Conservation (phyloP, 2,113 vertebrate genomes). For the Tor tambroides region DNA sequence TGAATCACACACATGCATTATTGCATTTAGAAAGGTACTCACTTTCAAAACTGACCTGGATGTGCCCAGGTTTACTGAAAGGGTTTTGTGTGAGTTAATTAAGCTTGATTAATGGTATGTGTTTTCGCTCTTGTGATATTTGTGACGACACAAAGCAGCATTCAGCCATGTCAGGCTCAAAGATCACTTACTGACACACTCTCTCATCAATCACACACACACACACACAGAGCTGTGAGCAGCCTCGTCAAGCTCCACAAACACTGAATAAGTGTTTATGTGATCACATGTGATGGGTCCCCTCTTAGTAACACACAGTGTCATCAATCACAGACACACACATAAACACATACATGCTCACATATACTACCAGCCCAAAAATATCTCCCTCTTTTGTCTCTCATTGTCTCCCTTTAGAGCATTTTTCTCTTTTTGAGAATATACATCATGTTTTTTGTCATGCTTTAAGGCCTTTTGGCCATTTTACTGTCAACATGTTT, state of each 20-base stretch:
- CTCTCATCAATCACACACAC: constrained; percentile 61
- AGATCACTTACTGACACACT: constrained; percentile 58
- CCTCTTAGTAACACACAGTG: constrained; percentile 55
- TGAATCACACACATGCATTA: background rate
- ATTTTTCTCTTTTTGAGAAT: background rate
- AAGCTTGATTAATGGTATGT: constrained; percentile 58
- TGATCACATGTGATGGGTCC: constrained; percentile 61
- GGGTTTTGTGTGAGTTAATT: constrained; percentile 48
- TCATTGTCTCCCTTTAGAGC: background rate
- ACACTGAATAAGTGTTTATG: constrained; percentile 60
- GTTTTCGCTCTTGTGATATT: constrained; percentile 57
- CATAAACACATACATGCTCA: constrained; percentile 41
- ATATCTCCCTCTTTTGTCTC: background rate
- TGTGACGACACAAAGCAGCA: constrained; percentile 56
- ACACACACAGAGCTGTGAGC: constrained; percentile 3
- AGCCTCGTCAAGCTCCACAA: constrained; percentile 38
- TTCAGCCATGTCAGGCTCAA: constrained; percentile 46
- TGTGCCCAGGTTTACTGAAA: background rate
- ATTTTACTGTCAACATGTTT: constrained; percentile 22
- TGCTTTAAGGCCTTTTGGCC: constrained; percentile 9
- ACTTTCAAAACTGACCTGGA: background rate
- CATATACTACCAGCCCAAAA: background rate
- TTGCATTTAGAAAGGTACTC: background rate
- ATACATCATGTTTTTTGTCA: background rate
- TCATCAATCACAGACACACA: constrained; percentile 57